Evolutionary conservation across 2,113 vertebrate species (phyloP), one percentile per base, ranked within the genome.

Genomic region (Lasiurus borealis): DNA sequence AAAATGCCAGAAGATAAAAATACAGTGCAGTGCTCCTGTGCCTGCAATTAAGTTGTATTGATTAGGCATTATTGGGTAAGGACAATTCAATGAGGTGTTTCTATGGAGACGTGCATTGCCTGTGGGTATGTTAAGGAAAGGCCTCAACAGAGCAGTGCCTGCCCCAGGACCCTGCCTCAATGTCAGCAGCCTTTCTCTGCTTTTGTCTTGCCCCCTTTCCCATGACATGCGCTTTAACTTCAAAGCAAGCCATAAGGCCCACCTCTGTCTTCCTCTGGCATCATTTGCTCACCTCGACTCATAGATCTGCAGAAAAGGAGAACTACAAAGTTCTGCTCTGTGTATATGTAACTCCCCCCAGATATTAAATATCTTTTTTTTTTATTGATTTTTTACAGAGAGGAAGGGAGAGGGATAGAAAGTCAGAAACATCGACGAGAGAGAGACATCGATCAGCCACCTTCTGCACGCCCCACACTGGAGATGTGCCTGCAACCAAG

Each of bases 301-400:
- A 62, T 77, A 25, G 1, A 18, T 52, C 77, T 82, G 48, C 19
- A 93, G 73, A 46, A 85, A 85, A 13, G 59, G 64, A 93, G 75
- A 93, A 83, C 8, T 23, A 69, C 18, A 36, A 48, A 68, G 31
- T 50, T 68, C 54, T 86, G 15, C 4, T 57, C 16, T 71, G 15
- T 68, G 52, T 83, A 13, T 29, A 85, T 83, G 16, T 29, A 85
- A 78, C 64, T 91, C 14, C 31, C n/a, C 7, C 34, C 46, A 86
- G 86, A 52, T 80, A 75, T 29, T 76, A 86, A 81, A 57, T 75
- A 75, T 62, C 69, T 52, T n/a, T n/a, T n/a, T n/a, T n/a, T n/a
- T n/a, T n/a, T n/a, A n/a, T n/a, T n/a, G n/a, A n/a, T n/a, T n/a
- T n/a, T n/a, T n/a, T n/a, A n/a, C n/a, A n/a, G n/a, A n/a, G n/a